phyloP scores from a whole-genome alignment of 2,113 vertebrate genomes.

The Ammodramus savannarum region DNA sequence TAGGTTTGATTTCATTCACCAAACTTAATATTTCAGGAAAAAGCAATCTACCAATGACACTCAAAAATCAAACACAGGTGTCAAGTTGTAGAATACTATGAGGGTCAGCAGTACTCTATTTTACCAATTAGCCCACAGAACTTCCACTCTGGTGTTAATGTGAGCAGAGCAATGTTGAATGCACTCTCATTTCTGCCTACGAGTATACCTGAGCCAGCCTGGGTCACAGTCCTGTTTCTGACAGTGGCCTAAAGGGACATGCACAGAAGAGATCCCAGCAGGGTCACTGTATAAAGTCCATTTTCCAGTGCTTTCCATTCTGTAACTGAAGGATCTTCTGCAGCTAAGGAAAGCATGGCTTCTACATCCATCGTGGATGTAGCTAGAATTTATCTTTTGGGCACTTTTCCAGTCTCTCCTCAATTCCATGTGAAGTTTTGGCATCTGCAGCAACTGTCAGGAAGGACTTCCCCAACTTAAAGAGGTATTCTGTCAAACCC shows the following conservation, averaged over 20 bases:
- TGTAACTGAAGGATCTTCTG: not conserved
- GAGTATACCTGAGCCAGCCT: not conserved
- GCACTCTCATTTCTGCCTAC: not conserved
- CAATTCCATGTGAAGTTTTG: not conserved
- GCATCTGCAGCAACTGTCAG: not conserved
- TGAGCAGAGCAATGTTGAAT: not conserved
- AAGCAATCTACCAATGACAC: not conserved
- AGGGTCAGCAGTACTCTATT: not conserved
- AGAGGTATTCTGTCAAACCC: not conserved
- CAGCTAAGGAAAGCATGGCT: not conserved
- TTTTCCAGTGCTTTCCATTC: not conserved
- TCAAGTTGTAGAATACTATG: not conserved
- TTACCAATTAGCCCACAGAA: not conserved
- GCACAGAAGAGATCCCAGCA: not conserved
- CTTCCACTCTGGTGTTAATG: not conserved
- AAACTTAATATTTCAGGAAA: not conserved
- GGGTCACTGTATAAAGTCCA: not conserved
- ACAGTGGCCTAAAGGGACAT: not conserved
- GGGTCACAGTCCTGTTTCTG: not conserved
- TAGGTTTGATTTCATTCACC: not conserved
- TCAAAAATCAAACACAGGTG: accelerated
- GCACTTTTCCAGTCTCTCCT: not conserved
- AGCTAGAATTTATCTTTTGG: not conserved
- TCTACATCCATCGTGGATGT: not conserved
- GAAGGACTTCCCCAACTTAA: not conserved